Evolutionary conservation across 2,888 invertebrate species (phyloP), one percentile per base, ranked within the genome.

Genomic region (Eupithecia dodoneata): DNA sequence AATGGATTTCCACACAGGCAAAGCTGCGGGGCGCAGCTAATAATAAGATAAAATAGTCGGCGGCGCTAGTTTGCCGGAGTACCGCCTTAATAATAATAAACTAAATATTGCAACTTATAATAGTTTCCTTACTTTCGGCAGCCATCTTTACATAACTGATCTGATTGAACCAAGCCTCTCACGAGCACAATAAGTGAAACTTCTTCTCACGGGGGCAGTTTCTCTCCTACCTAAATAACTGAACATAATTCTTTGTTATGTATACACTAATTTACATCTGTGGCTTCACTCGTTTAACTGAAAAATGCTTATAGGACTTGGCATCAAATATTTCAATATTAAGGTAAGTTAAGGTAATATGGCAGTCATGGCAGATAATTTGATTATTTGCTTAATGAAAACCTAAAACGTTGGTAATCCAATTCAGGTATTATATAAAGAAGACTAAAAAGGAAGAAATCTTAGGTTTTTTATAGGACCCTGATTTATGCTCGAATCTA

Each of bases 201-300:
- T 71, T 47, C 12, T 77, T 78, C 78, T 70, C 79, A 76, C 72
- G 71, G 49, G 74, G 70, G 41, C 76, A 74, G 74, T 79, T 74
- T 70, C 76, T 70, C 79, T 74, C 63, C 71, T 70, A 45, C 13
- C 18, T 73, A 59, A 41, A 74, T 74, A 76, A 72, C 72, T 67
- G 45, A 52, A 44, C 69, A 69, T 74, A 69, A 69, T 71, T 41
- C 66, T 42, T 52, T 52, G 52, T 71, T 72, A 71, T 47, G 70
- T 47, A 18, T 47, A 45, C 15, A 44, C n/a, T 30, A 47, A 13
- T 5, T 15, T 41, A 2, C 6, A 15, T 4, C 66, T 12, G 7
- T 3, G 15, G 3, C 66, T 66, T 15, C 42, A 15, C 66, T 42
- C 15, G 15, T 66, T 63, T 30, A 10, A 59, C 18, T 59, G 7